Percentiles rank a stretch among this genome's conserved stretches.
Evolutionary conservation across 2,888 invertebrate genomes (phyloP).

Genomic region (Agrochola macilenta): DNA sequence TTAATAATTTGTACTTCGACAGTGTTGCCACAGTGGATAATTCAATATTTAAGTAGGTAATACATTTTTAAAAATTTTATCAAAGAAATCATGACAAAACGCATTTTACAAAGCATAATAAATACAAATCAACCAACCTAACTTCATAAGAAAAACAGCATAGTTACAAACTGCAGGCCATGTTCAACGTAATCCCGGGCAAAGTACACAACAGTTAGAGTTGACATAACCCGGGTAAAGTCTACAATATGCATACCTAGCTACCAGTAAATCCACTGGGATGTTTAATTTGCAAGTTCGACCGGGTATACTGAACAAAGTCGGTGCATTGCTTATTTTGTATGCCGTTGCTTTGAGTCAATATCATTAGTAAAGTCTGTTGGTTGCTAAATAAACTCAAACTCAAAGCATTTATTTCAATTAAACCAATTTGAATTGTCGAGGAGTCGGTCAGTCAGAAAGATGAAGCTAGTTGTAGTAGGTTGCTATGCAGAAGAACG

Average conservation of each 20-base stretch:
- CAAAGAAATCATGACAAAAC: too few relatives aligned
- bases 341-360: background rate
- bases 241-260: background rate
- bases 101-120: too few relatives aligned
- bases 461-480: too few relatives aligned
- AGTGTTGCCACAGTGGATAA: too few relatives aligned
- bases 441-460: too few relatives aligned
- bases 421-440: too few relatives aligned
- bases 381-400: too few relatives aligned
- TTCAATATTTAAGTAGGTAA: too few relatives aligned
- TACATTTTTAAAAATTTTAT: too few relatives aligned
- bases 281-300: conserved; percentile 10
- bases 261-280: background rate
- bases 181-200: background rate
- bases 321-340: background rate
- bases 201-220: conserved; percentile 16
- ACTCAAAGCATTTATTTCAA: too few relatives aligned
- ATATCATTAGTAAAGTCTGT: background rate
- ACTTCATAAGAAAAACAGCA: background rate
- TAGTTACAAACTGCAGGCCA: background rate
- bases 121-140: background rate
- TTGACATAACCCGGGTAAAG: conserved; percentile 10
- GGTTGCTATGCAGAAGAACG: too few relatives aligned
- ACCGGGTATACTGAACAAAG: background rate
- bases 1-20: too few relatives aligned